These are phyloP conservation scores for Eumerus sabulonum DNA, from an alignment of 2,888 invertebrate genomes.

Conservation along the genomic window DNA sequence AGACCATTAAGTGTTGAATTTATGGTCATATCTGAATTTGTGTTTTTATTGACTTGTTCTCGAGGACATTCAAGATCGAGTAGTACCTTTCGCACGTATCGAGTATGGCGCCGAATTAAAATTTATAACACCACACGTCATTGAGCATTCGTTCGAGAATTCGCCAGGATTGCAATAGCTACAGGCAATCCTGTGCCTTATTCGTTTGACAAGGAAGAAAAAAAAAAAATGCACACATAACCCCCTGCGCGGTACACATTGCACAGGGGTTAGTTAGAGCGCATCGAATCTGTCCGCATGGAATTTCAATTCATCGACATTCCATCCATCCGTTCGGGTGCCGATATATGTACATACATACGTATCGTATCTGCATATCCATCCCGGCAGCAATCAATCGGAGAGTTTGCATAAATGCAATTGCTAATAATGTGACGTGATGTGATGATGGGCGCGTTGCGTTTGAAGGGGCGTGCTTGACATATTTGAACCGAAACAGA, in stretches of 20 bases:
- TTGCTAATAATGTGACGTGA: constrained; percentile 62
- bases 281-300: neutral
- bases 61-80: constrained; percentile 4
- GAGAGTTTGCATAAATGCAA: constrained; percentile 62
- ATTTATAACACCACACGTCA: constrained; percentile 65
- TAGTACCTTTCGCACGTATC: constrained; percentile 11
- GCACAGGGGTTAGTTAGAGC: neutral
- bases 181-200: too few relatives aligned
- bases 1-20: constrained; percentile 78
- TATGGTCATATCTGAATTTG: constrained; percentile 74
- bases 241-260: constrained; percentile 12
- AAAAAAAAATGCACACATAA: constrained; percentile 28
- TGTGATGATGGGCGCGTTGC: constrained; percentile 58
- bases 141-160: constrained; percentile 49
- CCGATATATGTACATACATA: too few relatives aligned
- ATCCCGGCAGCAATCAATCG: constrained; percentile 36
- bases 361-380: too few relatives aligned
- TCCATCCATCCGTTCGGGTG: neutral
- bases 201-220: too few relatives aligned
- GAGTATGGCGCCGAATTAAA: constrained; percentile 49
- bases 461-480: constrained; percentile 35
- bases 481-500: neutral
- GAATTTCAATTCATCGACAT: constrained; percentile 42
- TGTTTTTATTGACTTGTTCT: constrained; percentile 71
- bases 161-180: constrained; percentile 22